Percentiles rank a stretch among this genome's conserved stretches.
Evolutionary conservation across 1,140 invertebrate species (phyloP).

Genomic region (Pectinophora gossypiella): DNA sequence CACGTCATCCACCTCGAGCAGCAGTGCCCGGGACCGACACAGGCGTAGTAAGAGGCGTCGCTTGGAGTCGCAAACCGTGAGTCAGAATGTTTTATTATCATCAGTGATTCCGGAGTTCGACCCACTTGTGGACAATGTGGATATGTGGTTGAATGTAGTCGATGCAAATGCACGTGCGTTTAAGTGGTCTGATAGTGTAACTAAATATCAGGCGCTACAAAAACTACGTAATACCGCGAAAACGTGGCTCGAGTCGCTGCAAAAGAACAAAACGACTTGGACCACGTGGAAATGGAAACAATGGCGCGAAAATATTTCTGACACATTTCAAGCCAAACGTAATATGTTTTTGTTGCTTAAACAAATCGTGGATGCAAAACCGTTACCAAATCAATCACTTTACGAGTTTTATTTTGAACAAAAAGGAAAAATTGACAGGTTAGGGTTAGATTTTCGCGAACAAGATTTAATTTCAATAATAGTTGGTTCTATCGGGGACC

Average conservation of each 20-base stretch:
- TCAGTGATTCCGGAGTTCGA: constrained; percentile 10
- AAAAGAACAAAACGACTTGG: constrained; percentile 3
- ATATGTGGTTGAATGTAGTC: constrained; percentile 7
- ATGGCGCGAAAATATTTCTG: neutral
- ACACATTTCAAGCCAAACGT: constrained; percentile 5
- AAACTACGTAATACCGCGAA: constrained; percentile 4
- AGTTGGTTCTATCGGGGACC: neutral
- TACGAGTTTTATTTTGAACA: constrained; percentile 8
- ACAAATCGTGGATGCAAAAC: constrained; percentile 3
- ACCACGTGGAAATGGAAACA: constrained; percentile 7
- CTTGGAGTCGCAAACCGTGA: neutral
- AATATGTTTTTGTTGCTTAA: constrained; percentile 6
- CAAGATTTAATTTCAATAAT: constrained; percentile 7
- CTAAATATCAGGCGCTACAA: constrained; percentile 8
- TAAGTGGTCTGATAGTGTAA: constrained; percentile 2
- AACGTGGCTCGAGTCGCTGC: constrained; percentile 6
- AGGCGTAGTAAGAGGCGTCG: neutral
- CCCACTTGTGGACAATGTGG: constrained; percentile 1
- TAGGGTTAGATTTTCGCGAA: neutral
- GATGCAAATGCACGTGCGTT: constrained; percentile 5
- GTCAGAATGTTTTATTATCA: constrained; percentile 1
- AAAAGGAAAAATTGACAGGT: constrained; percentile 5
- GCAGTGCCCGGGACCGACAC: neutral
- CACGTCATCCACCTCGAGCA: neutral
- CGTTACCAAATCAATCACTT: neutral